These are phyloP conservation scores for Dynastes maya DNA, from an alignment of 2,888 invertebrate species.

Conservation along the genomic window DNA sequence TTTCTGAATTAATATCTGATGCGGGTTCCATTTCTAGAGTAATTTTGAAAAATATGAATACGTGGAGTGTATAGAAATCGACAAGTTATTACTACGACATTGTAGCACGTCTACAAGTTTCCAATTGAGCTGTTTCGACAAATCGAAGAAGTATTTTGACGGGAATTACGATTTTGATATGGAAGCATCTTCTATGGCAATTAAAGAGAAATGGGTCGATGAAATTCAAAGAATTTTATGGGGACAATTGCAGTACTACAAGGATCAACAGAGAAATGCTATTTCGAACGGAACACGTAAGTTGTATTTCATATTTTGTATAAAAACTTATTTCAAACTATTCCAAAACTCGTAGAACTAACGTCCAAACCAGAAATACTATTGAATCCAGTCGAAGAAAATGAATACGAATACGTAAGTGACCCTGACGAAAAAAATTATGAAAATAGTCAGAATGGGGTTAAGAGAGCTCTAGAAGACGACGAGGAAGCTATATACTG, in stretches of 20 bases:
- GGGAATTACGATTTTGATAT: slow-evolving; percentile 51
- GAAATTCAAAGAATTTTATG: slow-evolving; percentile 64
- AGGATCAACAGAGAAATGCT: slow-evolving; percentile 52
- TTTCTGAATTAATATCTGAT: neutral
- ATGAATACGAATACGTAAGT: neutral
- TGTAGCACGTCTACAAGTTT: slow-evolving; percentile 22
- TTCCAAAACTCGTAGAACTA: neutral
- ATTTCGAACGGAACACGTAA: slow-evolving; percentile 15
- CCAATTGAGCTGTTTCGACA: slow-evolving; percentile 27
- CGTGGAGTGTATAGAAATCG: slow-evolving; percentile 32
- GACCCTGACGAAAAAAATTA: neutral
- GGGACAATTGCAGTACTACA: slow-evolving; percentile 63
- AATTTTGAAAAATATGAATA: slow-evolving; percentile 18
- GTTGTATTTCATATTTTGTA: neutral
- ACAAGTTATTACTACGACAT: slow-evolving; percentile 31
- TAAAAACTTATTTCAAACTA: neutral
- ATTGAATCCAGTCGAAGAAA: neutral
- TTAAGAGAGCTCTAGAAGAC: neutral
- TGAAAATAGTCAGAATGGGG: neutral
- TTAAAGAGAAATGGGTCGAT: slow-evolving; percentile 63
- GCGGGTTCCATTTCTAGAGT: neutral
- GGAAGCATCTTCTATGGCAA: slow-evolving; percentile 62
- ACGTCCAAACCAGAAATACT: neutral
- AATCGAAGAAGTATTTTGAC: slow-evolving; percentile 29
- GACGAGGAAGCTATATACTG: slow-evolving; percentile 30